Percentiles rank a stretch among this genome's conserved stretches.
Evolutionary conservation across 30 jellyfish, hydroid and myxozoan genomes (phyloP).

Genomic region (Aurelia sp.): DNA sequence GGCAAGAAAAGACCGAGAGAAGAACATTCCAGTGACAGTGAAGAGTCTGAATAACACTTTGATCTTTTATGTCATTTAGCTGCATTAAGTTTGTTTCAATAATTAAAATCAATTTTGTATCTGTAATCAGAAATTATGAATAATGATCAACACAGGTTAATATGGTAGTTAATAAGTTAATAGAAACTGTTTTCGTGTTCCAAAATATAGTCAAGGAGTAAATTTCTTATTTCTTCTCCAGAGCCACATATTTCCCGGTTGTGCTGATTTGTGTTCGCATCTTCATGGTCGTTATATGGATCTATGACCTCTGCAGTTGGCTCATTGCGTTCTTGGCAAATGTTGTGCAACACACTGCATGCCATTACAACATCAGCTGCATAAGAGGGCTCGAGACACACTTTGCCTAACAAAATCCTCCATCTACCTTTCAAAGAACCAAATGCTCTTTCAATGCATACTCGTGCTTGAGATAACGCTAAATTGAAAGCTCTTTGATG

Average conservation of each 20-base stretch:
- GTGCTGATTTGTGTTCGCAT: neutral
- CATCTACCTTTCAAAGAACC: conserved; percentile 26
- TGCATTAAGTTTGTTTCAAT: neutral
- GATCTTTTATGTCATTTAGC: neutral
- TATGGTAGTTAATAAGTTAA: no score
- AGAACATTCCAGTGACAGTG: conserved; percentile 28
- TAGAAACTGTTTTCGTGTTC: neutral
- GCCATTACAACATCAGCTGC: conserved; percentile 33
- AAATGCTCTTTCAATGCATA: conserved; percentile 33
- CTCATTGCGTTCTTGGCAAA: conserved; percentile 27
- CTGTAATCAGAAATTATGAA: neutral
- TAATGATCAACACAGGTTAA: no score
- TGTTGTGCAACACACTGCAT: conserved; percentile 23
- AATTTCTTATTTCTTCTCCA: neutral
- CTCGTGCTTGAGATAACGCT: conserved; percentile 40
- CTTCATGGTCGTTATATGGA: conserved; percentile 1
- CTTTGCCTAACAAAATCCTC: conserved; percentile 16
- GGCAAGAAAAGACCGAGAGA: neutral
- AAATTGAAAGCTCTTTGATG: conserved; percentile 1
- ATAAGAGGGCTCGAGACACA: conserved; percentile 6
- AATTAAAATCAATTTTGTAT: neutral
- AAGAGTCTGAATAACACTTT: neutral
- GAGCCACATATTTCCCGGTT: neutral
- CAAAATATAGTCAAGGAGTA: neutral
- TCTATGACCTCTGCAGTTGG: conserved; percentile 10